Evolutionary conservation across 2,797 vertebrate species (phyloP), one percentile per base, ranked within the genome.

Genomic region (Phoeniculus purpureus): DNA sequence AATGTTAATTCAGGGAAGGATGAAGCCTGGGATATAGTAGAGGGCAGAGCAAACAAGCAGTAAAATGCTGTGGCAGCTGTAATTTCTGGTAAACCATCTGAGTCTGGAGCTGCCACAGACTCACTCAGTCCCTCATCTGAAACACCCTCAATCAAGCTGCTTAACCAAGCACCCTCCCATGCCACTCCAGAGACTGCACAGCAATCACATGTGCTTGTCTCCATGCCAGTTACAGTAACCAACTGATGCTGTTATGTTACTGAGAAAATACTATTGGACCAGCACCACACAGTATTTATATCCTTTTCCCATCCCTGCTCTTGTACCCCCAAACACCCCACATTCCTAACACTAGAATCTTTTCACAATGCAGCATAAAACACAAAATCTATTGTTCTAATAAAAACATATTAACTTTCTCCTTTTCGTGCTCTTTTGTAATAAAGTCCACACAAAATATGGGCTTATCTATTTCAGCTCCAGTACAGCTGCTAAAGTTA

Each of bases 31-130:
- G 15, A 51, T 83, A 34, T 22, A 83, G 56, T 2, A 76, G 29
- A 90, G 27, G 60, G 67, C 50, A 81, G 52, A 92, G 74, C 14
- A 87, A 95, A 70, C 26, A 86, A 76, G 74, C 67, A 88, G n/a
- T 54, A 71, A 81, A 94, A 56, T 20, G 47, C 60, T 66, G 31
- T 51, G 78, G 81, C 56, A 94, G 80, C 64, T 91, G 81, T 84
- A 79, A 73, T 56, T 95, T 91, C 67, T 64, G 85, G 71, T 83
- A 94, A 83, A 66, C 59, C 29, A 56, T 50, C 27, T 64, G 73
- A 54, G 43, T 51, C 80, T 83, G 64, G 45, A 73, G 29, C 47
- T 87, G 55, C 81, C 29, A 75, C 8, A 26, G 16, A 40, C 20
- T 56, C 81, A 22, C 21, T 85, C 45, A 45, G 22, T 50, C n/a